A percentile compares a stretch with the other conserved stretches of the same genome.
phyloP scores from a whole-genome alignment of 2,113 vertebrate species.

The Eudyptes chrysolophus region DNA sequence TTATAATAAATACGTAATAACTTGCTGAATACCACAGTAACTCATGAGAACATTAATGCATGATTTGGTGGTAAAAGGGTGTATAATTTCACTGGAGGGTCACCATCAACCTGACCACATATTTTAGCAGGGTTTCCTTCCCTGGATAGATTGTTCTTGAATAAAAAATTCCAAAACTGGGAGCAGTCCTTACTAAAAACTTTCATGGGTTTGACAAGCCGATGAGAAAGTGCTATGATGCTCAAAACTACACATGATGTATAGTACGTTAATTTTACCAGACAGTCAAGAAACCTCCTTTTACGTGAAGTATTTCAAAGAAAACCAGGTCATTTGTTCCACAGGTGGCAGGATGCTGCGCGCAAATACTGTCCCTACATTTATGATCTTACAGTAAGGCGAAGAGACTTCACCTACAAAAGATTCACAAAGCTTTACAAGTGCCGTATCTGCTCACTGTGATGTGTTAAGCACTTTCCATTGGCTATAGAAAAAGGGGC shows the following conservation, averaged over 20 bases:
- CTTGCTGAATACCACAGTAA: not conserved
- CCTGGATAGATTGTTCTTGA: not conserved
- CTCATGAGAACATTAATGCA: not conserved
- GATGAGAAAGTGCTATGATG: not conserved
- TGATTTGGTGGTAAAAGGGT: not conserved
- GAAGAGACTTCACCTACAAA: not conserved
- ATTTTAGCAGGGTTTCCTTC: not conserved
- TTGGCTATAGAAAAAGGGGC: not conserved
- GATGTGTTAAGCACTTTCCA: not conserved
- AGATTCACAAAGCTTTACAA: not conserved
- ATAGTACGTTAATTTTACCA: not conserved
- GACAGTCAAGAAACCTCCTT: not conserved
- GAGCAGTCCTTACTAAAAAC: not conserved
- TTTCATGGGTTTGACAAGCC: not conserved
- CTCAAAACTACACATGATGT: not conserved
- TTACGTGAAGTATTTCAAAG: not conserved
- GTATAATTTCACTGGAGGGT: not conserved
- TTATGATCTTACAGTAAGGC: not conserved
- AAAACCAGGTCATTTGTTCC: not conserved
- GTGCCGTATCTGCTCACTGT: not conserved
- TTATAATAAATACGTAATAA: not conserved
- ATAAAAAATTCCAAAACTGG: not conserved
- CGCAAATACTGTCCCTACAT: not conserved
- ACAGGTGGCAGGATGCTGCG: not conserved
- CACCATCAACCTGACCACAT: not conserved